phyloP scores from a whole-genome alignment of 2,888 invertebrate species.

The Venusia cambrica region DNA sequence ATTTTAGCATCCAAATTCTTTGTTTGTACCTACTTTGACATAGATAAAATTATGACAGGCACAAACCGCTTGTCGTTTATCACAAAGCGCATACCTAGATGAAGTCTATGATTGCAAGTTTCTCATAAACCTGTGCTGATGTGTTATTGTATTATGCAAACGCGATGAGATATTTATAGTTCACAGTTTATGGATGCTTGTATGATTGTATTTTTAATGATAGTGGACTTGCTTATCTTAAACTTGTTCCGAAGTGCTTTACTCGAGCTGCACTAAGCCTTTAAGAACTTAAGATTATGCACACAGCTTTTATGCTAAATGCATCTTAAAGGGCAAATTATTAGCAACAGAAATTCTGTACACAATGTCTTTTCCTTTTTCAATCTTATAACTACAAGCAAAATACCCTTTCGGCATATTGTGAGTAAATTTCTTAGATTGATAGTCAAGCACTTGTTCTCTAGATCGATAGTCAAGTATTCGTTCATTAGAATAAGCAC shows the following conservation, averaged over 20 bases:
- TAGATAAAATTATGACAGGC: too few relatives aligned
- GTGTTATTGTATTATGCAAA: conserved; percentile 57
- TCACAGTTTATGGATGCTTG: conserved; percentile 30
- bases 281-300: conserved; percentile 1
- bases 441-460: too few relatives aligned
- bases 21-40: too few relatives aligned
- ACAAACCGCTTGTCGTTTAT: conserved; percentile 1
- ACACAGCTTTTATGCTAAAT: conserved; percentile 1
- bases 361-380: too few relatives aligned
- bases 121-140: conserved; percentile 45
- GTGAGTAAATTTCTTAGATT: too few relatives aligned
- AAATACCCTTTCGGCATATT: too few relatives aligned
- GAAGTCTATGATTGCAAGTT: conserved; percentile 14
- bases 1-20: too few relatives aligned
- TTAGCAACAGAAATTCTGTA: too few relatives aligned
- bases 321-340: not conserved
- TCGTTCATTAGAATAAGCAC: too few relatives aligned
- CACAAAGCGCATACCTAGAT: not conserved
- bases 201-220: conserved; percentile 19
- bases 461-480: too few relatives aligned
- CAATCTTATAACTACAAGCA: too few relatives aligned
- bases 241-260: conserved; percentile 11
- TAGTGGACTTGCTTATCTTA: conserved; percentile 6
- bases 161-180: conserved; percentile 47
- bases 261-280: not conserved